A percentile compares a stretch with the other conserved stretches of the same genome.
These are phyloP conservation scores for Ficedula albicollis DNA, from an alignment of 2,797 vertebrate species.

Conservation along the genomic window DNA sequence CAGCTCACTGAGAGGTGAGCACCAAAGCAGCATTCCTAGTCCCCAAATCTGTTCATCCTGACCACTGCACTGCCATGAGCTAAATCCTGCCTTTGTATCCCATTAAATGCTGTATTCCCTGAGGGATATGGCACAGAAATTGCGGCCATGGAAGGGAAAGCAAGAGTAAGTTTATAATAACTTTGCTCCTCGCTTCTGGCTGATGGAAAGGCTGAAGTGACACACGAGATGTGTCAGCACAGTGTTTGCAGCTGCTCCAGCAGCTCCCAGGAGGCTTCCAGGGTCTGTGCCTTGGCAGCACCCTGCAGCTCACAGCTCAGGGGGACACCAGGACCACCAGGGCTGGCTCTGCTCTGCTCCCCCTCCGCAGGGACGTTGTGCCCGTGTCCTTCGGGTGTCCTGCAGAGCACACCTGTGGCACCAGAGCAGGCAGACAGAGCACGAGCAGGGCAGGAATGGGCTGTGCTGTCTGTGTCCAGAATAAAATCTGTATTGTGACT, in stretches of 20 bases:
- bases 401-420: neutral
- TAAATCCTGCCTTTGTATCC: neutral
- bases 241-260: neutral
- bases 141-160: neutral
- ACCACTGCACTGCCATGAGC: neutral
- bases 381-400: neutral
- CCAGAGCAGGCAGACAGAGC: neutral
- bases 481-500: neutral
- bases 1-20: neutral
- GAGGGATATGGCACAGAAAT: neutral
- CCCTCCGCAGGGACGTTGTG: rapidly evolving
- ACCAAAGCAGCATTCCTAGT: neutral
- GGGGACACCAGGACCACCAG: neutral
- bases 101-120: neutral
- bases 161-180: neutral
- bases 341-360: neutral
- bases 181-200: neutral
- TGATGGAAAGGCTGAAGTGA: neutral
- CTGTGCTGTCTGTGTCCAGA: neutral
- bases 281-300: neutral
- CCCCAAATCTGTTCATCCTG: neutral
- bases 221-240: neutral
- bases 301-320: neutral
- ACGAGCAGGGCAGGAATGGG: rapidly evolving
- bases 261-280: neutral